Conservation (phyloP, 2,113 vertebrate genomes). For the Rhabdomys dilectus region DNA sequence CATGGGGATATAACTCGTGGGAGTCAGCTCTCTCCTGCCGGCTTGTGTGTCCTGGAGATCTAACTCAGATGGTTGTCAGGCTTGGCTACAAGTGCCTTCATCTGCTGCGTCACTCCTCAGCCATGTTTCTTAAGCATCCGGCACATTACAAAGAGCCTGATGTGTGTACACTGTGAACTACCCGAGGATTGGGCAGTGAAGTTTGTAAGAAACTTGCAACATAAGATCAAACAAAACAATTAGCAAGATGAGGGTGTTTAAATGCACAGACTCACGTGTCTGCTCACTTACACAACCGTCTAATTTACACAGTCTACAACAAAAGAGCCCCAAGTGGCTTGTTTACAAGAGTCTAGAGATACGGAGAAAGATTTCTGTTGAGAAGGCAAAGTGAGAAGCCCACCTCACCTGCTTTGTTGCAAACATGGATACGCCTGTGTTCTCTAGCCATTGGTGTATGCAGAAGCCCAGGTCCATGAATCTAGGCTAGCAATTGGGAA, state of each 20-base stretch:
- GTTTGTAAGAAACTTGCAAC: not conserved
- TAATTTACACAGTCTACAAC: slow-evolving; percentile 11
- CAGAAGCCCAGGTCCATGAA: not conserved
- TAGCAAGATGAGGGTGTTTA: slow-evolving; percentile 47
- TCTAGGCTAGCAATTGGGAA: not conserved
- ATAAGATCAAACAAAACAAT: slow-evolving; percentile 33
- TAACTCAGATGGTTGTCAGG: not conserved
- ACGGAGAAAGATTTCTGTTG: not conserved
- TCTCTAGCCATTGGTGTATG: not conserved
- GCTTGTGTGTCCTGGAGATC: not conserved
- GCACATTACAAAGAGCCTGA: not conserved
- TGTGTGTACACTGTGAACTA: not conserved
- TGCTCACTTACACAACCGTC: not conserved
- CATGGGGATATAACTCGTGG: not conserved
- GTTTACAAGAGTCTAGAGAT: not conserved
- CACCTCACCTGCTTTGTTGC: not conserved
- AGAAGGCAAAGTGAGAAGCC: not conserved
- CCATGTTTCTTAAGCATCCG: not conserved
- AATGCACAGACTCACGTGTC: not conserved
- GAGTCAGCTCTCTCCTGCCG: not conserved
- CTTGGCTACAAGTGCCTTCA: not conserved
- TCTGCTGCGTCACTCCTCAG: not conserved
- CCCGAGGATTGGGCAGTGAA: not conserved
- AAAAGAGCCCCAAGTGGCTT: not conserved
- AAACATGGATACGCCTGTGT: not conserved